A percentile compares a stretch with the other conserved stretches of the same genome.
These are phyloP conservation scores for Cariama cristata DNA, from an alignment of 2,113 vertebrate genomes.

Conservation along the genomic window DNA sequence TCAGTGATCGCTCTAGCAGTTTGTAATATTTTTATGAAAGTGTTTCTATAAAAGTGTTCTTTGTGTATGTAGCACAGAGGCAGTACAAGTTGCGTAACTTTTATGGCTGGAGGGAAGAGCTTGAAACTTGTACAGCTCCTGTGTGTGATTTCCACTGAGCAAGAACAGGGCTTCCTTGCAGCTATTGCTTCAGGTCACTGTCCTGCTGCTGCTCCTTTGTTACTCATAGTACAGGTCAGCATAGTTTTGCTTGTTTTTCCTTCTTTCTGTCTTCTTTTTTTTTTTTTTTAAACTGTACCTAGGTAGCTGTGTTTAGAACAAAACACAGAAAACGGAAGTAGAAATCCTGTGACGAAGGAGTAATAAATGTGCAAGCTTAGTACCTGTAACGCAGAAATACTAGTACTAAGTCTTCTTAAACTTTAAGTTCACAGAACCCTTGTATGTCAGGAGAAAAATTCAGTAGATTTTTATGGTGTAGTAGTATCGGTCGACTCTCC, in stretches of 20 bases:
- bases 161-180: background rate
- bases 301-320: background rate
- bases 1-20: slow-evolving; percentile 16
- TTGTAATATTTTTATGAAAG: slow-evolving; percentile 23
- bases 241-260: background rate
- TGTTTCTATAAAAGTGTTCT: background rate
- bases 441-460: background rate
- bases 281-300: background rate
- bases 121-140: background rate
- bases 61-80: background rate
- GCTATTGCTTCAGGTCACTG: background rate
- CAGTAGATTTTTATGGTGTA: background rate
- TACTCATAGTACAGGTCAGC: background rate
- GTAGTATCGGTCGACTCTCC: background rate
- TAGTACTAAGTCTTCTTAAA: background rate
- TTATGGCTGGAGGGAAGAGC: slow-evolving; percentile 20
- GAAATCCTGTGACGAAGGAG: background rate
- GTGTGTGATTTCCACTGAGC: background rate
- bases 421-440: background rate
- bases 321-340: background rate
- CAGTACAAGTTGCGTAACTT: background rate
- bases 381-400: background rate
- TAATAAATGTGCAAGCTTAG: background rate
- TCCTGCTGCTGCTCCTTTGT: background rate
- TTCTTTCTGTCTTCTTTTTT: background rate